Conservation (phyloP, 2,888 invertebrate genomes). For the Perdita meconis region DNA sequence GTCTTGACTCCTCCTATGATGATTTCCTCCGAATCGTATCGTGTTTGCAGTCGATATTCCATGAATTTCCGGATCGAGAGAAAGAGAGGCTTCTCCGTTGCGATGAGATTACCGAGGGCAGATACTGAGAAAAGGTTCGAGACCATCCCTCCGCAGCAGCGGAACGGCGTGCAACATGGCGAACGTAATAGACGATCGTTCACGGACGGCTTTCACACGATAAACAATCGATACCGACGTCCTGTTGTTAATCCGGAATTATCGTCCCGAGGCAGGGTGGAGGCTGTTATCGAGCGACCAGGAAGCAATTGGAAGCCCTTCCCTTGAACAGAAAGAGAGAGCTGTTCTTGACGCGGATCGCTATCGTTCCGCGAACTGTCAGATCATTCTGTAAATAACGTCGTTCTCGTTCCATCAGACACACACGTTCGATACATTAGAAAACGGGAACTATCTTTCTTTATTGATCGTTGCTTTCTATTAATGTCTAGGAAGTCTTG, state of each 20-base stretch:
- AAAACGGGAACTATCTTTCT: not conserved
- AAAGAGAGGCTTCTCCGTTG: conserved; percentile 47
- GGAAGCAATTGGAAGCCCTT: conserved; percentile 68
- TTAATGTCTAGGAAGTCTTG: too few species aligned
- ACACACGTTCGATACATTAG: too few species aligned
- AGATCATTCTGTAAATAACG: conserved; percentile 8
- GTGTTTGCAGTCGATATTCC: conserved; percentile 44
- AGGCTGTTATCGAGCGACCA: conserved; percentile 67
- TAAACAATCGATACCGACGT: conserved; percentile 72
- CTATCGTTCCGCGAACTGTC: conserved; percentile 48
- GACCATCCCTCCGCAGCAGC: conserved; percentile 49
- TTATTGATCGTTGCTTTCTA: too few species aligned
- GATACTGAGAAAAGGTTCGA: conserved; percentile 58
- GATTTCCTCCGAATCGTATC: conserved; percentile 25
- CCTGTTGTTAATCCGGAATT: conserved; percentile 71
- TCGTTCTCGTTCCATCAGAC: not conserved
- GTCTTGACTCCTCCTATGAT: conserved; percentile 2
- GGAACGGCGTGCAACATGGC: conserved; percentile 53
- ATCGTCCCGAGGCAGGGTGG: conserved; percentile 62
- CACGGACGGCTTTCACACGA: conserved; percentile 71
- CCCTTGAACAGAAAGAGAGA: conserved; percentile 23
- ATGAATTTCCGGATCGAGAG: conserved; percentile 58
- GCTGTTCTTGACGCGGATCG: conserved; percentile 54
- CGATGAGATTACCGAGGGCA: conserved; percentile 62
- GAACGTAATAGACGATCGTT: conserved; percentile 69